Evolutionary conservation across 2,113 vertebrate genomes (phyloP).

Genomic region (Dasyornis broadbenti): DNA sequence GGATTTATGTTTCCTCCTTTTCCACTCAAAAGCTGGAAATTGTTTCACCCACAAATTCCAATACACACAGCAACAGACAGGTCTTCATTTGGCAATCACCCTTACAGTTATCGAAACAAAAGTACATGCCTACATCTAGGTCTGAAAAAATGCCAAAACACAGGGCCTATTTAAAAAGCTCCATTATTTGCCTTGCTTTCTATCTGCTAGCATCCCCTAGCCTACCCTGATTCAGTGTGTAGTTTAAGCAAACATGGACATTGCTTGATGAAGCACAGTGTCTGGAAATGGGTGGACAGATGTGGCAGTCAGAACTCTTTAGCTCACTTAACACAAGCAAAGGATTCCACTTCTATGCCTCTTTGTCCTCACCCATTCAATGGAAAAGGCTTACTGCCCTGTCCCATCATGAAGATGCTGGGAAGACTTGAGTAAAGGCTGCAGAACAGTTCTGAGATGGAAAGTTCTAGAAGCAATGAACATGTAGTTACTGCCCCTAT

Average conservation of each 20-base stretch:
- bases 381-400: not conserved
- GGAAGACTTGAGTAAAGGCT: not conserved
- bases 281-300: not conserved
- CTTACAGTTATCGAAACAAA: not conserved
- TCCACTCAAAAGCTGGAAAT: not conserved
- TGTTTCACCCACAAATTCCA: not conserved
- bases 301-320: not conserved
- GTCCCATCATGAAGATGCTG: not conserved
- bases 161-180: not conserved
- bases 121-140: not conserved
- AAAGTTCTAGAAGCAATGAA: not conserved
- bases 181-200: not conserved
- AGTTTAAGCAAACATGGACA: not conserved
- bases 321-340: not conserved
- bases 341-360: not conserved
- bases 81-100: constrained; percentile 18
- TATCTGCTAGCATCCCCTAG: not conserved
- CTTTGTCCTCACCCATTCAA: not conserved
- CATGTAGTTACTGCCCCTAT: not conserved
- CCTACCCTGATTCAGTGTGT: not conserved
- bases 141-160: not conserved
- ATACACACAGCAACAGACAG: not conserved
- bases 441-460: not conserved
- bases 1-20: not conserved
- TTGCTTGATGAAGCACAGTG: not conserved